Evolutionary conservation across 2,113 vertebrate genomes (phyloP).

Genomic region (Lophura nycthemera): DNA sequence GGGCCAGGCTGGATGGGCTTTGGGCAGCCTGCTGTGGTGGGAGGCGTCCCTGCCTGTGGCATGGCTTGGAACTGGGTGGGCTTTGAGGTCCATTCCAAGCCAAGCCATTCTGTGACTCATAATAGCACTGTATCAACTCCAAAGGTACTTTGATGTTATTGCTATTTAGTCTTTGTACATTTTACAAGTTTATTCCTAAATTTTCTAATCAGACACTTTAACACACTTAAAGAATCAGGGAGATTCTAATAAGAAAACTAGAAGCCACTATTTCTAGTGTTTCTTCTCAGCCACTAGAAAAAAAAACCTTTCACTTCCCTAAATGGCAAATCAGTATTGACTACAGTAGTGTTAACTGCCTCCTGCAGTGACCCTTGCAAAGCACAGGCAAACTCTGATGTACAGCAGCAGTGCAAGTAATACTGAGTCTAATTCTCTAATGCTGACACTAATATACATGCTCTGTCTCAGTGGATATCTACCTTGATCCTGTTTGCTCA

Average conservation of each 20-base stretch:
- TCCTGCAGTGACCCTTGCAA: neutral
- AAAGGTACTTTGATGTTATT: neutral
- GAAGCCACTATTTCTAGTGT: neutral
- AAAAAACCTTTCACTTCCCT: neutral
- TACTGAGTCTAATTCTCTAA: accelerated
- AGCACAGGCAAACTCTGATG: neutral
- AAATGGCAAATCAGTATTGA: too few relatives aligned
- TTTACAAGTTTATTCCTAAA: neutral
- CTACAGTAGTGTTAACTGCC: neutral
- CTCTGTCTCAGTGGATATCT: accelerated
- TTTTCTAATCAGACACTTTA: neutral
- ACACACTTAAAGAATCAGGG: neutral
- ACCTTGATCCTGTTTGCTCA: neutral
- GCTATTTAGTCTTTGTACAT: neutral
- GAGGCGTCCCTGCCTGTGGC: neutral
- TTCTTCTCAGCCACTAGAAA: neutral
- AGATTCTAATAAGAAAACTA: neutral
- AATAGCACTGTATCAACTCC: neutral
- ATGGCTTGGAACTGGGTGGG: neutral
- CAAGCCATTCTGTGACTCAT: neutral
- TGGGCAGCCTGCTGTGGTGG: neutral
- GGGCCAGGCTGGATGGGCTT: neutral
- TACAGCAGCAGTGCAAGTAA: neutral
- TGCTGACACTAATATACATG: neutral
- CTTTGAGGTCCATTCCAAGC: neutral